Evolutionary conservation across 37 sponge, comb jelly and placozoan genomes (phyloP).

Genomic region (Chondrosia reniformis): DNA sequence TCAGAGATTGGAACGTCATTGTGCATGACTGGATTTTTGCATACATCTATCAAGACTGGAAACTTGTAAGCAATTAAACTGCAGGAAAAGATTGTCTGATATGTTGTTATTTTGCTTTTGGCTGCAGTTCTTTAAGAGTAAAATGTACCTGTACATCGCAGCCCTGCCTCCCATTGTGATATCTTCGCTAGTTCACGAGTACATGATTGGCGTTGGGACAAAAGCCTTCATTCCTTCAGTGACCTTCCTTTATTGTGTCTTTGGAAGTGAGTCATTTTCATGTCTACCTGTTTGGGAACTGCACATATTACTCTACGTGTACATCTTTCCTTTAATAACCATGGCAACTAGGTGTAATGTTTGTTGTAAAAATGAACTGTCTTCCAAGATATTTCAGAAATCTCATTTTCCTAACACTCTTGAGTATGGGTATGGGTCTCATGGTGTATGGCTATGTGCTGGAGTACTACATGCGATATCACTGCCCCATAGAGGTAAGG

Average conservation of each 20-base stretch:
- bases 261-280: slow-evolving; percentile 57
- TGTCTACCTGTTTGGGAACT: not conserved
- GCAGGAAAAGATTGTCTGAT: not conserved
- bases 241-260: slow-evolving; percentile 44
- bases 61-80: not conserved
- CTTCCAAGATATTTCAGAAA: not conserved
- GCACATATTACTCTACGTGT: no score
- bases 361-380: no score
- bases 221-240: slow-evolving; percentile 72
- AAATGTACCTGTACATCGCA: slow-evolving; percentile 42
- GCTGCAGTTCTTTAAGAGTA: slow-evolving; percentile 47
- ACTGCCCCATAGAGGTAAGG: slow-evolving; percentile 50
- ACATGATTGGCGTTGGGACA: slow-evolving; percentile 68
- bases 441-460: slow-evolving; percentile 71
- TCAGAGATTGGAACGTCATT: slow-evolving; percentile 11
- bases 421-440: slow-evolving; percentile 51
- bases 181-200: slow-evolving; percentile 80
- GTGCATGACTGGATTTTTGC: not conserved
- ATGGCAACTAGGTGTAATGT: no score
- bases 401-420: not conserved
- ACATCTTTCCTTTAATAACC: no score
- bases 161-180: slow-evolving; percentile 62
- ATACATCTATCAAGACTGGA: not conserved
- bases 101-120: not conserved
- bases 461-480: slow-evolving; percentile 50